phyloP scores from a whole-genome alignment of 2,888 invertebrate species.

The Horisme vitalbata region DNA sequence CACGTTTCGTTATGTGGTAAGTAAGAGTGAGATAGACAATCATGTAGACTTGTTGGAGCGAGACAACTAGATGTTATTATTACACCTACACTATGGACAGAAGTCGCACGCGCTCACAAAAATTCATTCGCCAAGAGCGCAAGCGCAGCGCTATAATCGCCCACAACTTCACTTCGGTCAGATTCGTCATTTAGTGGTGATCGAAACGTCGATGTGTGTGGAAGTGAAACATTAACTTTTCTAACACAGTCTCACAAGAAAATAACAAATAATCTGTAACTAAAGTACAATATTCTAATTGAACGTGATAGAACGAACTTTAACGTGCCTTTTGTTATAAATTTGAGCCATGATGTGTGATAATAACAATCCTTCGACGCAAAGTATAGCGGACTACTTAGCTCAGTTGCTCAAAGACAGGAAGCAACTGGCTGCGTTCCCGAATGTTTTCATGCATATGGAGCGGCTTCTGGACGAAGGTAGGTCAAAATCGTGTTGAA shows the following conservation, averaged over 20 bases:
- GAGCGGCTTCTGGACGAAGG: conserved; percentile 99
- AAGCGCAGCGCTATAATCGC: conserved; percentile 78
- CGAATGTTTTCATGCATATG: conserved; percentile 99
- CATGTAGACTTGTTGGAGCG: conserved; percentile 48
- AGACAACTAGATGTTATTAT: conserved; percentile 65
- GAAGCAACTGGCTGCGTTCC: conserved; percentile 99
- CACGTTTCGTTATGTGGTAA: conserved; percentile 41
- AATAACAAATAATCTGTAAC: conserved; percentile 78
- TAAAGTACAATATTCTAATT: conserved; percentile 74
- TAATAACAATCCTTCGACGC: conserved; percentile 89
- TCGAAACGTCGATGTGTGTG: conserved; percentile 80
- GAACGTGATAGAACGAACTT: conserved; percentile 72
- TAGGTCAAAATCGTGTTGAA: conserved; percentile 77
- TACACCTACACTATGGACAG: conserved; percentile 76
- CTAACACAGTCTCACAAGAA: conserved; percentile 78
- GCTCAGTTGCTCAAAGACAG: conserved; percentile 99
- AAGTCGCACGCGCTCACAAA: conserved; percentile 79
- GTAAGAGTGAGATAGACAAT: conserved; percentile 44
- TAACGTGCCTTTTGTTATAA: conserved; percentile 72
- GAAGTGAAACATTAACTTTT: conserved; percentile 80
- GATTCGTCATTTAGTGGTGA: conserved; percentile 80
- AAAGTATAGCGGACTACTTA: conserved; percentile 99
- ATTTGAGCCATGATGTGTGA: conserved; percentile 80
- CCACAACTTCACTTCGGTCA: conserved; percentile 81
- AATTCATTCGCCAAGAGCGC: conserved; percentile 73